These are phyloP conservation scores for Gallinago stenura DNA, from an alignment of 2,797 vertebrate species.

Conservation along the genomic window DNA sequence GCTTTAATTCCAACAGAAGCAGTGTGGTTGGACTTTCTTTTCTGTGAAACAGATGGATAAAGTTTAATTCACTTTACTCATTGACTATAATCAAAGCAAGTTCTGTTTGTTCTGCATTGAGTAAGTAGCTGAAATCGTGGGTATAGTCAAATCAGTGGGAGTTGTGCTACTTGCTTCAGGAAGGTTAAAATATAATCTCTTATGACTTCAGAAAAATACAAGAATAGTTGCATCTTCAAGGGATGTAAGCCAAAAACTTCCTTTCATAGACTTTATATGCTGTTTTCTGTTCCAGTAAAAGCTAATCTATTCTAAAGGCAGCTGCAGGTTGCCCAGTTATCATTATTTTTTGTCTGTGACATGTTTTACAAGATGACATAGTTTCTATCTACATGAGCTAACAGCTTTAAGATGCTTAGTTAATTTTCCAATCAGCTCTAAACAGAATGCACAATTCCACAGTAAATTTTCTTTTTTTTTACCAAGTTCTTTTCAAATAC, in stretches of 20 bases:
- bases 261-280: neutral
- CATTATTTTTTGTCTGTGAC: neutral
- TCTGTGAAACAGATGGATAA: slow-evolving; percentile 9
- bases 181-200: neutral
- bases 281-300: neutral
- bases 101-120: neutral
- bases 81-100: neutral
- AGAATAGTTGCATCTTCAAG: neutral
- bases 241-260: neutral
- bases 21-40: neutral
- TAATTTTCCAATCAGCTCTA: neutral
- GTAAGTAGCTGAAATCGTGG: neutral
- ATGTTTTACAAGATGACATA: neutral
- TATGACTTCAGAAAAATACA: neutral
- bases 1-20: neutral
- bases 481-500: neutral
- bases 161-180: neutral
- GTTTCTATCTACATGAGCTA: neutral
- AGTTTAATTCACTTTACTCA: neutral
- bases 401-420: neutral
- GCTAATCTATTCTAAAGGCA: neutral
- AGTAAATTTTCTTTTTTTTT: neutral
- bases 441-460: neutral
- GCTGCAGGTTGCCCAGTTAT: neutral
- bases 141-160: neutral